Percentiles rank a stretch among this genome's conserved stretches.
phyloP scores from a whole-genome alignment of 2,113 vertebrate genomes.

The Hippopotamus amphibius region DNA sequence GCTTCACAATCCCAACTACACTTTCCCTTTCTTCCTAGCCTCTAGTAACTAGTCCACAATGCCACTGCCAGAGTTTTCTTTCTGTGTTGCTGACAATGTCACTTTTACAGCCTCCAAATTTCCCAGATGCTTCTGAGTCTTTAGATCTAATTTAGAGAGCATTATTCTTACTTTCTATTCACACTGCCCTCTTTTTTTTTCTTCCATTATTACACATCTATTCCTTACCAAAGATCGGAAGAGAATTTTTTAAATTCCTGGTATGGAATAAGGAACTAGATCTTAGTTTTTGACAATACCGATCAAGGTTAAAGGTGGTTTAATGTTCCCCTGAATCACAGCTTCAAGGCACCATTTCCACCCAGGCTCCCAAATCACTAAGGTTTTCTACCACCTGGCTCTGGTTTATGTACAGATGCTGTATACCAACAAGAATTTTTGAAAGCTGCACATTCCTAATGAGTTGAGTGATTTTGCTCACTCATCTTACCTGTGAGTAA shows the following conservation, averaged over 20 bases:
- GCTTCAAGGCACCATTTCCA: not conserved
- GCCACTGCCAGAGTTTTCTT: not conserved
- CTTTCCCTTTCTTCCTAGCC: not conserved
- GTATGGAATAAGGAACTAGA: not conserved
- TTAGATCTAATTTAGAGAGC: conserved; percentile 6
- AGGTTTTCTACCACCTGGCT: not conserved
- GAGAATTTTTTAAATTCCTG: not conserved
- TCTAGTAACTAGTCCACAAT: not conserved
- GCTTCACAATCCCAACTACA: not conserved
- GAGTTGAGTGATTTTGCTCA: not conserved
- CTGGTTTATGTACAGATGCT: not conserved
- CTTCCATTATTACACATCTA: not conserved
- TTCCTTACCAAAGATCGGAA: not conserved
- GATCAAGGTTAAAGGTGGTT: not conserved
- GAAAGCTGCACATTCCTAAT: not conserved
- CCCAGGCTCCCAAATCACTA: not conserved
- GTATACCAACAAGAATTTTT: not conserved
- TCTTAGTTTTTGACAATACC: not conserved
- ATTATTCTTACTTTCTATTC: not conserved
- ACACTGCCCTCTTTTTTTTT: not conserved
- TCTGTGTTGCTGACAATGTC: not conserved
- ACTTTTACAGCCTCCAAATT: not conserved
- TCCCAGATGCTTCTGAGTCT: not conserved
- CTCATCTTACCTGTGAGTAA: not conserved
- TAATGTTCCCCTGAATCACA: not conserved